These are phyloP conservation scores for Xanthorhoe spadicearia DNA, from an alignment of 2,888 invertebrate species.

Conservation along the genomic window DNA sequence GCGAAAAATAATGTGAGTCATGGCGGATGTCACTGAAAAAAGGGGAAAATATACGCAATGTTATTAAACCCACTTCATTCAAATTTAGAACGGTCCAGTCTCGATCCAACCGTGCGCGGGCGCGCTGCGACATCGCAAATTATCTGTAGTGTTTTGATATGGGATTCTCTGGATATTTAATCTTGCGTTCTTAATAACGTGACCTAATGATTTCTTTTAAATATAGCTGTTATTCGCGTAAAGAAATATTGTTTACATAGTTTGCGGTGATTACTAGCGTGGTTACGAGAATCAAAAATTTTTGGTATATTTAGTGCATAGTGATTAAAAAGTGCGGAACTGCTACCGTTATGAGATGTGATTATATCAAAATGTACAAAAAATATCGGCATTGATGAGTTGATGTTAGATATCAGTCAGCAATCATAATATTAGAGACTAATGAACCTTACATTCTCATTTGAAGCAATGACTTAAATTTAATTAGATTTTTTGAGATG, in stretches of 20 bases:
- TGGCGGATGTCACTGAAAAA: conserved; percentile 69
- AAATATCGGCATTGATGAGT: no score
- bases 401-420: neutral
- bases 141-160: conserved; percentile 52
- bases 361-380: no score
- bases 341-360: neutral
- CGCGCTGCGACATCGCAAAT: conserved; percentile 62
- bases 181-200: neutral
- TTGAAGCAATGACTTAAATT: no score
- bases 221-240: neutral
- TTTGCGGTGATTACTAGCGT: neutral
- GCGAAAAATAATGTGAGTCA: conserved; percentile 58
- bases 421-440: no score
- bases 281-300: no score
- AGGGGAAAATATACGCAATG: conserved; percentile 78
- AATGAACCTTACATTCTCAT: no score
- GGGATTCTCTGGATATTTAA: conserved; percentile 45
- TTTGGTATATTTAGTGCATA: neutral
- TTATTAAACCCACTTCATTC: conserved; percentile 81
- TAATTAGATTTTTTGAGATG: no score
- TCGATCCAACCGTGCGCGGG: conserved; percentile 68
- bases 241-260: neutral
- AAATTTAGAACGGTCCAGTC: conserved; percentile 81
- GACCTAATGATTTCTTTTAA: neutral
- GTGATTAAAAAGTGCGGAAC: neutral